Conservation (phyloP, 2,888 invertebrate species). For the Acrobasis repandana region DNA sequence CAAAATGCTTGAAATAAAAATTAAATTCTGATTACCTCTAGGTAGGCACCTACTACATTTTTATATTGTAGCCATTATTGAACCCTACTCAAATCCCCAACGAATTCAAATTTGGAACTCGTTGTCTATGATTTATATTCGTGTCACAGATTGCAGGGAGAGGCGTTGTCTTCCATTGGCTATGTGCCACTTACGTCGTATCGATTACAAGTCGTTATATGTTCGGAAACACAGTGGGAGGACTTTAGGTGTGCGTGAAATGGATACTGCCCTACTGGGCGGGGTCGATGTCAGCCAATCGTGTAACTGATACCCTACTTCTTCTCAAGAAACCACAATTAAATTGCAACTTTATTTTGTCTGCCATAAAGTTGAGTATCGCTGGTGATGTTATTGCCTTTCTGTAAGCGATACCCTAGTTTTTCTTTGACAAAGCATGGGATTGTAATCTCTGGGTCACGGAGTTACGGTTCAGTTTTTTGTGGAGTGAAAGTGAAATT, state of each 20-base stretch:
- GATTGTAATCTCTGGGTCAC: conserved; percentile 39
- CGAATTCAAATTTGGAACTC: conserved; percentile 25
- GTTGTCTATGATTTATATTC: conserved; percentile 23
- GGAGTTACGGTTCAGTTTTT: conserved; percentile 39
- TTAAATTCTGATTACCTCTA: no score
- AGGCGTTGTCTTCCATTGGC: conserved; percentile 39
- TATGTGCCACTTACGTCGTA: conserved; percentile 45
- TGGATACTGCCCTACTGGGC: conserved; percentile 75
- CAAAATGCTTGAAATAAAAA: no score
- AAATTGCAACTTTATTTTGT: conserved; percentile 36
- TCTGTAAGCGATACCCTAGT: conserved; percentile 77
- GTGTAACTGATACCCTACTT: conserved; percentile 80
- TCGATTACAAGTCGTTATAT: conserved; percentile 53
- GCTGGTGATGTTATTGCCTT: conserved; percentile 30
- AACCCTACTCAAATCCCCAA: neutral
- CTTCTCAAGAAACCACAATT: conserved; percentile 51
- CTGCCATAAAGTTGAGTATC: conserved; percentile 37
- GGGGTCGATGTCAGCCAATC: conserved; percentile 76
- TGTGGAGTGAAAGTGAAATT: conserved; percentile 52
- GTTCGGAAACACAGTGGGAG: conserved; percentile 56
- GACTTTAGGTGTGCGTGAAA: conserved; percentile 71
- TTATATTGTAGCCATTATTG: no score
- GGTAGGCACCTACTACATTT: no score
- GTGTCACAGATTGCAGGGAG: conserved; percentile 16
- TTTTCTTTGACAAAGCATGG: conserved; percentile 45